Conservation (phyloP, 2,113 vertebrate genomes). For the Pollimyrus isidori region DNA sequence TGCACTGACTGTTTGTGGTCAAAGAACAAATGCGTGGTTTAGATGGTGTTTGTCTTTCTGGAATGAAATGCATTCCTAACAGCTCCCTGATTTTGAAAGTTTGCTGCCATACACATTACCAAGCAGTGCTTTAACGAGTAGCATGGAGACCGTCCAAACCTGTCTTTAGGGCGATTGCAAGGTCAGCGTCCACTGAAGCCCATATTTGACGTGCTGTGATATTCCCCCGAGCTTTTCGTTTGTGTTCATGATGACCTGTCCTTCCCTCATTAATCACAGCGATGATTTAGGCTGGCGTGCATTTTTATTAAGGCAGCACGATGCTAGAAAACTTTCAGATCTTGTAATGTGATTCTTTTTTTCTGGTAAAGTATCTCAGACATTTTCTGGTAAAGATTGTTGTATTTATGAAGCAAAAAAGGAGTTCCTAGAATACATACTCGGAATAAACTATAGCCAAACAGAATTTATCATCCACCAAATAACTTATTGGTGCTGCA, state of each 20-base stretch:
- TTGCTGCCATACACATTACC: not conserved
- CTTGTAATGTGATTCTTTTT: not conserved
- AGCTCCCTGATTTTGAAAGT: not conserved
- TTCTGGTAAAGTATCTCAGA: no score
- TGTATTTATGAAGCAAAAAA: not conserved
- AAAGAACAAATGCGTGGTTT: not conserved
- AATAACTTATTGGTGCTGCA: not conserved
- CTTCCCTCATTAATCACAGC: not conserved
- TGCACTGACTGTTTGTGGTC: not conserved
- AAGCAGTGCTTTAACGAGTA: not conserved
- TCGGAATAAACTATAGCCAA: not conserved
- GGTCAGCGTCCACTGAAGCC: not conserved
- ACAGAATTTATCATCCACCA: not conserved
- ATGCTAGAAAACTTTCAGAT: not conserved
- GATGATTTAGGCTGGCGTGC: not conserved
- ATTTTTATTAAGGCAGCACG: not conserved
- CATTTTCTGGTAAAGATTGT: not conserved
- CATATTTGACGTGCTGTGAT: not conserved
- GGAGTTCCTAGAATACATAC: not conserved
- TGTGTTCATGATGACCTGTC: not conserved
- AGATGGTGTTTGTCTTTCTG: not conserved
- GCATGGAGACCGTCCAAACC: not conserved
- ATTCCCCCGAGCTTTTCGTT: not conserved
- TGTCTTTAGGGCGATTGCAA: not conserved
- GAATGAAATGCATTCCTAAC: not conserved